Evolutionary conservation across 2,113 vertebrate genomes (phyloP).

Genomic region (Agelaius tricolor): DNA sequence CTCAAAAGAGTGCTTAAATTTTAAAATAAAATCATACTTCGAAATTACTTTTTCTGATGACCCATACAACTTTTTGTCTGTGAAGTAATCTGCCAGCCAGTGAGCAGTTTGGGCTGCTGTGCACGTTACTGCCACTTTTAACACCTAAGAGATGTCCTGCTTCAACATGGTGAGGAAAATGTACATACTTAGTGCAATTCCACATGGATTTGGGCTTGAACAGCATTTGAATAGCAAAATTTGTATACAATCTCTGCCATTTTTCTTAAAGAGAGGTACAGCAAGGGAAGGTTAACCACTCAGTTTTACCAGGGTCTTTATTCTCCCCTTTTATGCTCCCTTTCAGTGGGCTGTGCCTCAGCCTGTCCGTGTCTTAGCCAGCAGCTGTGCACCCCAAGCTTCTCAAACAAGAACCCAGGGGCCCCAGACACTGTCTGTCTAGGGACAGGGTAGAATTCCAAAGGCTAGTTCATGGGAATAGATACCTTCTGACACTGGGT

Average conservation of each 20-base stretch:
- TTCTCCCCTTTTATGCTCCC: too few relatives aligned
- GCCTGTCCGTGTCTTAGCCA: rapidly evolving
- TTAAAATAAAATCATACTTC: not conserved
- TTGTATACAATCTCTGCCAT: not conserved
- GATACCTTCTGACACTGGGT: not conserved
- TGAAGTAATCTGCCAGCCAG: not conserved
- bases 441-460: too few relatives aligned
- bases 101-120: not conserved
- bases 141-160: rapidly evolving
- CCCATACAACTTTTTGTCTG: not conserved
- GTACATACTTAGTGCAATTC: not conserved
- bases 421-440: rapidly evolving
- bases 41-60: not conserved
- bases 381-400: not conserved
- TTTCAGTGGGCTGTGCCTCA: not conserved
- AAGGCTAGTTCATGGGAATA: rapidly evolving
- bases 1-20: not conserved
- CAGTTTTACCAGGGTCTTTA: not conserved
- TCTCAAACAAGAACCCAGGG: rapidly evolving
- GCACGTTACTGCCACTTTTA: not conserved
- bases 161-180: not conserved
- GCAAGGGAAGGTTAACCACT: not conserved
- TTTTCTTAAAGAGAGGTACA: not conserved
- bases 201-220: not conserved
- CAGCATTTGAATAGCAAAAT: not conserved